A percentile compares a stretch with the other conserved stretches of the same genome.
phyloP scores from a whole-genome alignment of 2,113 vertebrate genomes.

The Macrotus californicus region DNA sequence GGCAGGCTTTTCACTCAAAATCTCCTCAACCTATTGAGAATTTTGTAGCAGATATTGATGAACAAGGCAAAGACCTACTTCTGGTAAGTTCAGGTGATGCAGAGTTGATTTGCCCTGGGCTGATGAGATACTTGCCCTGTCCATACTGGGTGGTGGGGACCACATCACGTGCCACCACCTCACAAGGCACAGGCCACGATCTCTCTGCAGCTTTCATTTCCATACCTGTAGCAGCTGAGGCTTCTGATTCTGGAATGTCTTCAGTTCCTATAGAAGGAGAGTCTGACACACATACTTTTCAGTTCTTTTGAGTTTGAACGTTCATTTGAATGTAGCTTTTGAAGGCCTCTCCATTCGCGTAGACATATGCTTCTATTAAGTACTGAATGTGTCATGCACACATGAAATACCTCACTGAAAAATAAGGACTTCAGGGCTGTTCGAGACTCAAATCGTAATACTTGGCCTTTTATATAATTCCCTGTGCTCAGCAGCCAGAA shows the following conservation, averaged over 20 bases:
- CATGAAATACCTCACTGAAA: neutral
- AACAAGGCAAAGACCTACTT: constrained; percentile 92
- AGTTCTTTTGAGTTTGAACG: neutral
- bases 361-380: neutral
- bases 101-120: neutral
- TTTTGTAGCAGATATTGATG: constrained; percentile 94
- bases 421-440: neutral
- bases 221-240: neutral
- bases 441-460: neutral
- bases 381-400: neutral
- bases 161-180: fast-evolving
- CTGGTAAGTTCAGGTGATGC: constrained; percentile 81
- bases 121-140: neutral
- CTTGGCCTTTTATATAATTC: neutral
- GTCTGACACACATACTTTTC: neutral
- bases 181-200: neutral
- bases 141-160: no score
- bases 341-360: neutral
- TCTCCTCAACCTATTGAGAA: constrained; percentile 90
- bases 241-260: neutral
- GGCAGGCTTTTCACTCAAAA: constrained; percentile 92
- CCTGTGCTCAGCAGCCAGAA: neutral
- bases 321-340: neutral
- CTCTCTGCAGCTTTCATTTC: neutral
- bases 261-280: neutral